Evolutionary conservation across 2,888 invertebrate genomes (phyloP), one percentile per base, ranked within the genome.

Genomic region (Chrysina gloriosa): DNA sequence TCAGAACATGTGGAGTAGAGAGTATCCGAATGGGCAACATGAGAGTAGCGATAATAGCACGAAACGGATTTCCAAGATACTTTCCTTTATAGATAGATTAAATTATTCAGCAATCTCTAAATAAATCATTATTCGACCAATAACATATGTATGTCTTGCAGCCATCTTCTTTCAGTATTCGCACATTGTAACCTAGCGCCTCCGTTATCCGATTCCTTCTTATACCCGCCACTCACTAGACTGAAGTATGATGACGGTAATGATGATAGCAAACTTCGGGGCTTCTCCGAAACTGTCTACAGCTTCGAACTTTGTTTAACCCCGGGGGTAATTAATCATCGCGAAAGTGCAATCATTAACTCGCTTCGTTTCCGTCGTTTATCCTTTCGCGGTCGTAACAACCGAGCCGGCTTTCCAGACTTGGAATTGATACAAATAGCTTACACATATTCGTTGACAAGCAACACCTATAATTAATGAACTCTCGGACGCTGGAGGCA

Each of bases 271-370:
- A 19, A 42, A 42, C 16, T 61, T 27, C 25, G 25, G 25, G 48
- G 25, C 52, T 16, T 31, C 25, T 27, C 16, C 39, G 42, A 42
- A 61, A 61, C 42, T 61, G 58, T 45, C 58, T 61, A 42, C 42
- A 21, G 36, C 42, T 42, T 27, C 42, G 42, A 61, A 61, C 42
- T 61, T 61, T 61, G 58, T 42, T 61, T 45, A 42, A 36, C 45
- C 42, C 58, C 58, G 14, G 23, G 36, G 42, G 58, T 45, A 61
- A 61, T 61, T 61, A 61, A 61, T 61, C 58, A 61, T 42, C 58
- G 58, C 45, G 58, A 42, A 61, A 61, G 58, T 61, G 58, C 58
- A 61, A 61, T 61, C 58, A 61, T 61, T 61, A 61, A 61, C 58
- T 61, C 42, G 58, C 27, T 42, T 61, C 58, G 58, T 42, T 61